phyloP scores from a whole-genome alignment of 1,140 invertebrate genomes.

The Eufriesea mexicana region DNA sequence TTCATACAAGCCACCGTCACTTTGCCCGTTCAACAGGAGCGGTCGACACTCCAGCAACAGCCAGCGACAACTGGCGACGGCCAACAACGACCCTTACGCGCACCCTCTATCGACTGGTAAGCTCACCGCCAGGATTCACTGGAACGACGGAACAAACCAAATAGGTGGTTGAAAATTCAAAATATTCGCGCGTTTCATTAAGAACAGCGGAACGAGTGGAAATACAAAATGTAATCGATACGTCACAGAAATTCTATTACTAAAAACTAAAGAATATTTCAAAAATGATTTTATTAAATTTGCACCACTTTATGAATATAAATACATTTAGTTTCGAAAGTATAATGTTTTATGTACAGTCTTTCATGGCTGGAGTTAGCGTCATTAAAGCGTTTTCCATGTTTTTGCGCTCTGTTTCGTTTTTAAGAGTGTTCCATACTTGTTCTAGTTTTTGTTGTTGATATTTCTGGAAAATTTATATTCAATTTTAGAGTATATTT shows the following conservation, averaged over 20 bases:
- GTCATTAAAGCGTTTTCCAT: constrained; percentile 78
- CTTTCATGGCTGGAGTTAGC: constrained; percentile 75
- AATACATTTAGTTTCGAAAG: not conserved
- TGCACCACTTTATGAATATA: not conserved
- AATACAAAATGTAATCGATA: not conserved
- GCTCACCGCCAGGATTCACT: not conserved
- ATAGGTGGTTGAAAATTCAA: constrained; percentile 29
- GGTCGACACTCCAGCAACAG: constrained; percentile 24
- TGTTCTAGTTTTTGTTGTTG: constrained; percentile 84
- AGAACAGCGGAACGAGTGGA: not conserved
- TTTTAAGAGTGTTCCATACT: constrained; percentile 83
- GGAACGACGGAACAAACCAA: not conserved
- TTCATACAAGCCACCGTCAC: constrained; percentile 26
- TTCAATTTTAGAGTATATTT: not conserved
- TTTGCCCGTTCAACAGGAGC: constrained; percentile 3
- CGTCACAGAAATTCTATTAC: too few relatives aligned
- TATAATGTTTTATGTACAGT: constrained; percentile 67
- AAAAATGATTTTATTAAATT: not conserved
- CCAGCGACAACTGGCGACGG: constrained; percentile 62
- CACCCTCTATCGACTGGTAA: constrained; percentile 43
- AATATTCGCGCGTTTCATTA: constrained; percentile 15
- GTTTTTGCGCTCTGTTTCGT: constrained; percentile 75
- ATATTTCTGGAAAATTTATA: constrained; percentile 80
- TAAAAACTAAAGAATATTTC: too few relatives aligned
- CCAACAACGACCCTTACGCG: constrained; percentile 40